These are phyloP conservation scores for Trypoxylus dichotomus DNA, from an alignment of 1,140 invertebrate genomes.

Conservation along the genomic window DNA sequence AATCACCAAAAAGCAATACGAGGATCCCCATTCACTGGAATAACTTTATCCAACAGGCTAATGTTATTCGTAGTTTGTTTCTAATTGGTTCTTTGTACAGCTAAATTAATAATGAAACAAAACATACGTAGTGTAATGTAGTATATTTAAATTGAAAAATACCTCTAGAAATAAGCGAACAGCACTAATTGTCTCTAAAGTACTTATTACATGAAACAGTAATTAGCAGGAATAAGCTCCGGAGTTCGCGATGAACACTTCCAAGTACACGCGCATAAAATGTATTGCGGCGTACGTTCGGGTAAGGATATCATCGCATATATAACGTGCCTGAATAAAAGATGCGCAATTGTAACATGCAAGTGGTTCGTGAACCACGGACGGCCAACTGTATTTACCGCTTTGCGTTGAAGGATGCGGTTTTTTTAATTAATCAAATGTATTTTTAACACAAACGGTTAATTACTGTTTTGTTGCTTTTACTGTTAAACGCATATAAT, in stretches of 20 bases:
- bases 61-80: too few relatives aligned
- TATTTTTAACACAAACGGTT: conserved; percentile 4
- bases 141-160: too few relatives aligned
- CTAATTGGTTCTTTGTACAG: neutral
- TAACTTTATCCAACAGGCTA: too few relatives aligned
- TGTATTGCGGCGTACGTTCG: neutral
- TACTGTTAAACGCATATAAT: neutral
- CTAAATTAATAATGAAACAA: neutral
- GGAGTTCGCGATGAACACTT: neutral
- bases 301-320: neutral
- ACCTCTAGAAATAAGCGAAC: neutral
- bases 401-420: neutral
- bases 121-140: neutral
- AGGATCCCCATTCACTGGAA: too few relatives aligned
- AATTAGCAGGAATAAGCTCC: neutral
- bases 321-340: neutral
- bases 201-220: neutral
- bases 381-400: neutral
- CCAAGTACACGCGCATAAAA: neutral
- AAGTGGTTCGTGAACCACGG: neutral
- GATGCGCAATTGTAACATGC: neutral
- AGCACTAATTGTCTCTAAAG: neutral
- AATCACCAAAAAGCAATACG: too few relatives aligned
- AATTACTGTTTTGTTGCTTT: neutral
- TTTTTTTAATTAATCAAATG: neutral